phyloP scores from a whole-genome alignment of 2,797 vertebrate species.

The Rhadinocentrus ornatus region DNA sequence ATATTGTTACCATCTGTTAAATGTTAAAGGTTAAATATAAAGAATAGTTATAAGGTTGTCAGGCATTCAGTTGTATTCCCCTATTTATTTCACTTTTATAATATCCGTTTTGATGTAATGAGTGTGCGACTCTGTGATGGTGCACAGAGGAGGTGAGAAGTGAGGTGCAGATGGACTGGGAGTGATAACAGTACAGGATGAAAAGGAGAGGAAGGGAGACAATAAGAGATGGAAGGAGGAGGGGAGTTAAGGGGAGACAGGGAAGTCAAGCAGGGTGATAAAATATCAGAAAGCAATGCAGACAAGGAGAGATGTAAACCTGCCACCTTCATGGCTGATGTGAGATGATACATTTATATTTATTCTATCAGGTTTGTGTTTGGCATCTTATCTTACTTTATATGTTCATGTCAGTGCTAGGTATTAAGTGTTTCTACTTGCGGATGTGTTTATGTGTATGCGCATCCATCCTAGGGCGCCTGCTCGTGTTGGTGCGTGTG shows the following conservation, averaged over 20 bases:
- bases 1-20: constrained; percentile 25
- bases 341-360: constrained; percentile 19
- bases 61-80: constrained; percentile 35
- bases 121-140: constrained; percentile 45
- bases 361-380: constrained; percentile 38
- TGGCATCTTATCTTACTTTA: constrained; percentile 44
- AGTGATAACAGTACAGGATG: constrained; percentile 73
- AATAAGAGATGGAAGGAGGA: constrained; percentile 59
- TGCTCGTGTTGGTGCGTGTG: constrained; percentile 20
- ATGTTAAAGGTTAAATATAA: constrained; percentile 45
- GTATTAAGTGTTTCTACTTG: constrained; percentile 48
- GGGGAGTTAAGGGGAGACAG: constrained; percentile 41
- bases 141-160: constrained; percentile 44
- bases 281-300: constrained; percentile 63
- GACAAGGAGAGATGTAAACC: constrained; percentile 49
- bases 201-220: constrained; percentile 69
- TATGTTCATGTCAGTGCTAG: constrained; percentile 22
- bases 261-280: constrained; percentile 69
- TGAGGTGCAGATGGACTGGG: constrained; percentile 71
- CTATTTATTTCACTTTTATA: constrained; percentile 64
- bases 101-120: constrained; percentile 51
- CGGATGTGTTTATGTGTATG: constrained; percentile 10
- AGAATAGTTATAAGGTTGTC: constrained; percentile 33
- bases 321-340: constrained; percentile 30
- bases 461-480: constrained; percentile 22